These are phyloP conservation scores for Amitus sp. DNA, from an alignment of 2,888 invertebrate species.

Conservation along the genomic window DNA sequence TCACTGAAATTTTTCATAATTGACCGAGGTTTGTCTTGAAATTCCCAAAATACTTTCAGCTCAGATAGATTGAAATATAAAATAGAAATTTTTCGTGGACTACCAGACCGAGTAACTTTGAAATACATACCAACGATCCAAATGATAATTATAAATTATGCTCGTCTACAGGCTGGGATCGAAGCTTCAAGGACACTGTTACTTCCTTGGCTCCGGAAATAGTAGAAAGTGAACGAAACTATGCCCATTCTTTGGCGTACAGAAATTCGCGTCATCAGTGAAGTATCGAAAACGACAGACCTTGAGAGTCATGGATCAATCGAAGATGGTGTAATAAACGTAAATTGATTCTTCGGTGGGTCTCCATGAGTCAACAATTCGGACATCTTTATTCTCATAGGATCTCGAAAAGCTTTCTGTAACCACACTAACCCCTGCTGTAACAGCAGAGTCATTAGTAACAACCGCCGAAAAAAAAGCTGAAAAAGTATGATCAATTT, in stretches of 20 bases:
- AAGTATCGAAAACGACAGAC: slow-evolving; percentile 16
- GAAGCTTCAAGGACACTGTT: slow-evolving; percentile 66
- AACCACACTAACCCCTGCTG: slow-evolving; percentile 34
- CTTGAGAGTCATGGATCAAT: slow-evolving; percentile 15
- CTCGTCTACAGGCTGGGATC: slow-evolving; percentile 85
- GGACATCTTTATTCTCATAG: slow-evolving; percentile 29
- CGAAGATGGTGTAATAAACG: not conserved
- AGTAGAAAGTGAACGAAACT: slow-evolving; percentile 44
- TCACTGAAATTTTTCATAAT: no score
- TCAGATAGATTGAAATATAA: no score
- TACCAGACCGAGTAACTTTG: no score
- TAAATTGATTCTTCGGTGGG: not conserved
- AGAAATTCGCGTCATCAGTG: slow-evolving; percentile 64
- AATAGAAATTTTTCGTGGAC: no score
- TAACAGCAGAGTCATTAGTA: slow-evolving; percentile 25
- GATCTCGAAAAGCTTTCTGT: slow-evolving; percentile 22
- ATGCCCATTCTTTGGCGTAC: slow-evolving; percentile 78
- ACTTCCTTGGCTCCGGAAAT: slow-evolving; percentile 51
- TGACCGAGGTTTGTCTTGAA: no score
- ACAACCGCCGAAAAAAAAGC: slow-evolving; percentile 9
- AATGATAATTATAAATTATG: no score
- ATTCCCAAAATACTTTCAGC: no score
- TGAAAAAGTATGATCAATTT: slow-evolving; percentile 10
- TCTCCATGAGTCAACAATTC: not conserved
- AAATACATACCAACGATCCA: no score